Evolutionary conservation across 1,140 invertebrate genomes (phyloP).

Genomic region (Diabrotica undecimpunctata): DNA sequence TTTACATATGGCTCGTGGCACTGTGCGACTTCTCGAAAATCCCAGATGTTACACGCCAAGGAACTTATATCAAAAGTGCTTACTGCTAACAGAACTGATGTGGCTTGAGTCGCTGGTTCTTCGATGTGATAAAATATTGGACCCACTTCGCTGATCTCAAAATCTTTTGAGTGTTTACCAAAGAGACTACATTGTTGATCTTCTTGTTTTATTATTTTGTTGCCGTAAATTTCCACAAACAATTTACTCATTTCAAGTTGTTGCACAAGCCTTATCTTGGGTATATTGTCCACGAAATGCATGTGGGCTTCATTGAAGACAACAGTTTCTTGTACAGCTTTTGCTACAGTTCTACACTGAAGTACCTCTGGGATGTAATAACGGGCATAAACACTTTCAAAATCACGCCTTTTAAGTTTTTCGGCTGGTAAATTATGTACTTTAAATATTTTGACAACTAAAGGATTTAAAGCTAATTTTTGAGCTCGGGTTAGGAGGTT

Average conservation of each 20-base stretch:
- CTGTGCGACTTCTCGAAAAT: conserved; percentile 24
- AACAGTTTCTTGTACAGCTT: conserved; percentile 23
- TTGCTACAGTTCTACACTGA: conserved; percentile 22
- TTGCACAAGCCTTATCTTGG: conserved; percentile 30
- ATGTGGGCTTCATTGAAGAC: conserved; percentile 29
- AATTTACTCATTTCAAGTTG: conserved; percentile 28
- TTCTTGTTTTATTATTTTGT: background rate
- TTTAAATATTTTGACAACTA: conserved; percentile 33
- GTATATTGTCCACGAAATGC: conserved; percentile 22
- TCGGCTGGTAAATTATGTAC: conserved; percentile 28
- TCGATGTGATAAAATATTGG: conserved; percentile 1
- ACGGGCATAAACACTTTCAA: conserved; percentile 20
- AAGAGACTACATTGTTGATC: conserved; percentile 19
- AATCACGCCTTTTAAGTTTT: conserved; percentile 10
- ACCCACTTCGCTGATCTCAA: conserved; percentile 22
- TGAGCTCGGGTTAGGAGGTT: conserved; percentile 27
- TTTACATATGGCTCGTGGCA: conserved; percentile 13
- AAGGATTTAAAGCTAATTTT: conserved; percentile 30
- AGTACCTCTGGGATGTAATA: conserved; percentile 28
- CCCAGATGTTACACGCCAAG: conserved; percentile 29
- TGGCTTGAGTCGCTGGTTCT: background rate
- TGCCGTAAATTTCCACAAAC: conserved; percentile 23
- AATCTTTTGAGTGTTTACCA: conserved; percentile 25
- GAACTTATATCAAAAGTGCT: conserved; percentile 31
- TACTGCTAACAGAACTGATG: conserved; percentile 24